Conservation (phyloP, 1,140 invertebrate genomes). For the Heliconius hewitsoni region DNA sequence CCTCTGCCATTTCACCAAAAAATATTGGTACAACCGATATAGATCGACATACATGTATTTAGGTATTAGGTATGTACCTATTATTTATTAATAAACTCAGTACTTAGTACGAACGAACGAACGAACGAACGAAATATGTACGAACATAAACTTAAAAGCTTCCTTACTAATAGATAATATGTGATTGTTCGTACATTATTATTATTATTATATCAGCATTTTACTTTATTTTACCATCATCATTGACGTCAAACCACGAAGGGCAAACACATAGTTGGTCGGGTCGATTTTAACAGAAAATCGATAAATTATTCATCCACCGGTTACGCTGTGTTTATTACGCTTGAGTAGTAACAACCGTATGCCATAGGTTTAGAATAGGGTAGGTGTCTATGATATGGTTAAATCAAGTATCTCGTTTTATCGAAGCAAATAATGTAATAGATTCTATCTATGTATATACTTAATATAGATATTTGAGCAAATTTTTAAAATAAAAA, state of each 20-base stretch:
- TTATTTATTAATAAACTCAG: too few relatives aligned
- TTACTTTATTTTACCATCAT: slow-evolving; percentile 43
- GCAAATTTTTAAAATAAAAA: too few relatives aligned
- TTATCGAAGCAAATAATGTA: neutral
- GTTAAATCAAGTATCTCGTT: neutral
- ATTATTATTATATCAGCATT: slow-evolving; percentile 17
- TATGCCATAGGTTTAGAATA: slow-evolving; percentile 3
- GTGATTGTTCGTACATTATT: neutral
- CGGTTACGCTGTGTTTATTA: slow-evolving; percentile 38
- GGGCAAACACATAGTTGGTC: slow-evolving; percentile 40
- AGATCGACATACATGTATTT: neutral
- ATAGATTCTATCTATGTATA: neutral
- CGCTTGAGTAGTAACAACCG: slow-evolving; percentile 30
- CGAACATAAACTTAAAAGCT: neutral
- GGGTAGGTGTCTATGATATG: neutral
- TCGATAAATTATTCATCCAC: slow-evolving; percentile 59
- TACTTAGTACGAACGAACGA: too few relatives aligned
- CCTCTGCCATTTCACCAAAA: neutral
- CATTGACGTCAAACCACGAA: slow-evolving; percentile 52
- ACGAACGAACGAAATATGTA: too few relatives aligned
- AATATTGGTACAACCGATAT: neutral
- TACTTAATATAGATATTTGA: neutral
- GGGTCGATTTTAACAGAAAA: slow-evolving; percentile 56
- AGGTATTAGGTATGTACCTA: neutral
- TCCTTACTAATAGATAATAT: neutral